These are phyloP conservation scores for Merodon equestris DNA, from an alignment of 2,888 invertebrate genomes.

Conservation along the genomic window DNA sequence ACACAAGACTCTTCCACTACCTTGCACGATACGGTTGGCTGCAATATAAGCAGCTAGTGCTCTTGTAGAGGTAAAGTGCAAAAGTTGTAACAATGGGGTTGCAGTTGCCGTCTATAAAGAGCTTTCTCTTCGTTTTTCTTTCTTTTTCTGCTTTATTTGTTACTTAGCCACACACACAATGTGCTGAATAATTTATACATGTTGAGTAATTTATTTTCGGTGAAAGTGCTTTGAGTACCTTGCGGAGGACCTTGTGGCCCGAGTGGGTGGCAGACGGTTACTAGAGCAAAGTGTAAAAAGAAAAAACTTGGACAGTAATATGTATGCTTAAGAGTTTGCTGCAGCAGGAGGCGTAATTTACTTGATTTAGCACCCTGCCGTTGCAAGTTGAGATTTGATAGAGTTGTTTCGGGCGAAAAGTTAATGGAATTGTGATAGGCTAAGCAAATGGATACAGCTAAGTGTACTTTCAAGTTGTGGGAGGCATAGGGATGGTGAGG, in stretches of 20 bases:
- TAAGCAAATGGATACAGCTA: no score
- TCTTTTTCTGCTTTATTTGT: constrained; percentile 59
- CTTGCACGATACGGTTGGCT: background rate
- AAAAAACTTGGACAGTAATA: constrained; percentile 47
- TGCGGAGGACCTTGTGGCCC: constrained; percentile 16
- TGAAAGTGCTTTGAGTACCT: constrained; percentile 46
- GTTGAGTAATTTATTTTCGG: constrained; percentile 65
- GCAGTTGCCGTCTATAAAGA: constrained; percentile 51
- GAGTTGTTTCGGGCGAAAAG: constrained; percentile 45
- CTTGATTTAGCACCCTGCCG: constrained; percentile 57
- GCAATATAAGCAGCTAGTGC: constrained; percentile 1
- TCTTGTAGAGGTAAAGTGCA: constrained; percentile 18
- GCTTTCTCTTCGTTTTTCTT: background rate
- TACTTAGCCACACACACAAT: constrained; percentile 60
- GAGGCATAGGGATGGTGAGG: no score
- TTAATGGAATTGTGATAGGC: no score
- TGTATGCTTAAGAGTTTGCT: constrained; percentile 44
- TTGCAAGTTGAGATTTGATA: constrained; percentile 46
- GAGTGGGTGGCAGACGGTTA: constrained; percentile 21
- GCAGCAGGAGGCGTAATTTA: constrained; percentile 54
- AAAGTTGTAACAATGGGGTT: constrained; percentile 58
- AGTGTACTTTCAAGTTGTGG: no score
- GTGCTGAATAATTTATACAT: constrained; percentile 67
- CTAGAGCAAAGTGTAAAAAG: background rate
- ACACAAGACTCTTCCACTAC: constrained; percentile 10